These are phyloP conservation scores for Dolichopus griseipennis DNA, from an alignment of 2,888 invertebrate species.

Conservation along the genomic window DNA sequence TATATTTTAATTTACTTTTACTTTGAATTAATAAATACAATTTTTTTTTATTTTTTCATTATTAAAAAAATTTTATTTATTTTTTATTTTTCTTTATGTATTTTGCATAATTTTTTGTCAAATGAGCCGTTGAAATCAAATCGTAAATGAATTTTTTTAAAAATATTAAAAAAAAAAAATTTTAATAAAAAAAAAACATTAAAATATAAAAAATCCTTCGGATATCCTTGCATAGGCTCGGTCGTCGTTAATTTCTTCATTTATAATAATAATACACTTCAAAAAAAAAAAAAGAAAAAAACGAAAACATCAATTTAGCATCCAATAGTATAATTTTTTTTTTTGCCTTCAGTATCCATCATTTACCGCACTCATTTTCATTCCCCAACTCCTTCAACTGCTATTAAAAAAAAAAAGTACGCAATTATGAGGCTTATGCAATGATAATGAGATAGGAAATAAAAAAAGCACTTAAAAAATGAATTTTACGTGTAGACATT, in stretches of 20 bases:
- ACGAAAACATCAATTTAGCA: background rate
- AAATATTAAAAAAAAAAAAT: background rate
- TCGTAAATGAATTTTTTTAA: background rate
- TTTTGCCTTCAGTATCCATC: no score
- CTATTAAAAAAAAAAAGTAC: background rate
- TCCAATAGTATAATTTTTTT: no score
- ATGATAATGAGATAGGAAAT: background rate
- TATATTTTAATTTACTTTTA: background rate
- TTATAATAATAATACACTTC: background rate
- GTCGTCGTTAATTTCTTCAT: background rate
- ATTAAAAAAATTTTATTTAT: no score
- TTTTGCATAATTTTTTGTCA: background rate
- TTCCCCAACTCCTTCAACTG: no score
- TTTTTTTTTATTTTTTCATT: background rate
- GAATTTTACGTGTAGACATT: background rate
- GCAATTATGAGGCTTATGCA: background rate
- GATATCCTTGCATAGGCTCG: slow-evolving; percentile 2
- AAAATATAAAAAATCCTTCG: background rate
- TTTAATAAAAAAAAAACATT: background rate
- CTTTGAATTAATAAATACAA: background rate
- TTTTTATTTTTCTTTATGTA: background rate
- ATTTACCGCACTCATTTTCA: no score
- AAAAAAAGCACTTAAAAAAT: slow-evolving; percentile 1
- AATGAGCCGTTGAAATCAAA: background rate
- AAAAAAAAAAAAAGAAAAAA: no score